A percentile compares a stretch with the other conserved stretches of the same genome.
phyloP scores from a whole-genome alignment of 2,797 vertebrate genomes.

The Oreochromis mossambicus region DNA sequence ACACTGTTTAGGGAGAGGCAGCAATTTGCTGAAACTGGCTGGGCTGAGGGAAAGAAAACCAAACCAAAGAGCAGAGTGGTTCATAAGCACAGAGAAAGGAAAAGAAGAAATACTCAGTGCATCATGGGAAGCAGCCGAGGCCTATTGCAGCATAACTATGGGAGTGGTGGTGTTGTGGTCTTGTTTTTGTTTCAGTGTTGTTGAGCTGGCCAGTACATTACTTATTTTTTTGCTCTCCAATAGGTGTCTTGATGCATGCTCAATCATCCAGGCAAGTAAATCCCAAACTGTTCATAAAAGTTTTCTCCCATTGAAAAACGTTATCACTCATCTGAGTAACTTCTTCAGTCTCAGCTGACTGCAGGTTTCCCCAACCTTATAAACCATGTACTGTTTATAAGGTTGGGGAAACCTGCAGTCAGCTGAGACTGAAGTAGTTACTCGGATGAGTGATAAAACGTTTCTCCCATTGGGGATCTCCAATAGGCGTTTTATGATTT shows the following conservation, averaged over 20 bases:
- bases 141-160: neutral
- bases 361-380: neutral
- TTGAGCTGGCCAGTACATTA: too few species aligned
- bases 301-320: too few species aligned
- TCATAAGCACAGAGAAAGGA: neutral
- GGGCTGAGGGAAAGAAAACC: neutral
- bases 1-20: neutral
- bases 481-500: neutral
- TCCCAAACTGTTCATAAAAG: too few species aligned
- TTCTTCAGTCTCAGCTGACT: neutral
- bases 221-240: too few species aligned
- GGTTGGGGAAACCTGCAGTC: neutral
- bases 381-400: neutral
- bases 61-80: neutral
- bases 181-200: too few species aligned
- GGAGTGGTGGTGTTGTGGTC: too few species aligned
- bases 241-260: too few species aligned
- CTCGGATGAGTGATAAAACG: neutral
- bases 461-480: neutral
- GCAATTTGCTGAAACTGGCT: neutral
- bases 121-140: neutral
- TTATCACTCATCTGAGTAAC: neutral
- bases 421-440: neutral
- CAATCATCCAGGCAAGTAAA: too few species aligned
- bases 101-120: neutral